Conservation (phyloP, 2,888 invertebrate species). For the Diplolepis rosae region DNA sequence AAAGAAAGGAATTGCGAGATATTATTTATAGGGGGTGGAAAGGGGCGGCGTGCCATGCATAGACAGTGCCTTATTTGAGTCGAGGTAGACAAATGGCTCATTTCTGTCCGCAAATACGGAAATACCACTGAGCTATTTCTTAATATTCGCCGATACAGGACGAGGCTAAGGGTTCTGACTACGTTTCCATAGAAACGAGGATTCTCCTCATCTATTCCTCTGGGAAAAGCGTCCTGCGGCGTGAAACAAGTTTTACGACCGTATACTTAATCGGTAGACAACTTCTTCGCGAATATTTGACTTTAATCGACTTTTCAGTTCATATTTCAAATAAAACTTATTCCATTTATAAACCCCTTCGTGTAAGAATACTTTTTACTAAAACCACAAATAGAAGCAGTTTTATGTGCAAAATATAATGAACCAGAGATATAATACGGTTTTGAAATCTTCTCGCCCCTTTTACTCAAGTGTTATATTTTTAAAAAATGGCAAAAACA, state of each 20-base stretch:
- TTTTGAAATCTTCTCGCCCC: too few relatives aligned
- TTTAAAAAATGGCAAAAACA: too few relatives aligned
- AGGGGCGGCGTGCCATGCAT: conserved; percentile 70
- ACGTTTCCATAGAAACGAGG: conserved; percentile 64
- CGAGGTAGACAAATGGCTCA: conserved; percentile 65
- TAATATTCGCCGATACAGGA: conserved; percentile 68
- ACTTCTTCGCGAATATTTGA: conserved; percentile 5
- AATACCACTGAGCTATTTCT: conserved; percentile 69
- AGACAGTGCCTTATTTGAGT: conserved; percentile 69
- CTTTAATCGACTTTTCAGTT: conserved; percentile 7
- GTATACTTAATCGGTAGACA: conserved; percentile 15
- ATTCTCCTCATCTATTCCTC: conserved; percentile 28
- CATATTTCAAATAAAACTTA: background rate
- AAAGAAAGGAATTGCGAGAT: conserved; percentile 56
- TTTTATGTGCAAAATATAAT: too few relatives aligned
- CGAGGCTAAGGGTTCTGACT: conserved; percentile 48
- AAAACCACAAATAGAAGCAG: too few relatives aligned
- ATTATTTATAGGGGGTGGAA: conserved; percentile 69
- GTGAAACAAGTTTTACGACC: conserved; percentile 29
- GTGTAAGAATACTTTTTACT: too few relatives aligned
- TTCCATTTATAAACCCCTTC: too few relatives aligned
- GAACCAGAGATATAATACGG: too few relatives aligned
- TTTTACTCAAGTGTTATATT: too few relatives aligned
- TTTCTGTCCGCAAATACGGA: conserved; percentile 66
- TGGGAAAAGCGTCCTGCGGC: conserved; percentile 23